Evolutionary conservation across 2,113 vertebrate genomes (phyloP).

Genomic region (Myotis lucifugus): DNA sequence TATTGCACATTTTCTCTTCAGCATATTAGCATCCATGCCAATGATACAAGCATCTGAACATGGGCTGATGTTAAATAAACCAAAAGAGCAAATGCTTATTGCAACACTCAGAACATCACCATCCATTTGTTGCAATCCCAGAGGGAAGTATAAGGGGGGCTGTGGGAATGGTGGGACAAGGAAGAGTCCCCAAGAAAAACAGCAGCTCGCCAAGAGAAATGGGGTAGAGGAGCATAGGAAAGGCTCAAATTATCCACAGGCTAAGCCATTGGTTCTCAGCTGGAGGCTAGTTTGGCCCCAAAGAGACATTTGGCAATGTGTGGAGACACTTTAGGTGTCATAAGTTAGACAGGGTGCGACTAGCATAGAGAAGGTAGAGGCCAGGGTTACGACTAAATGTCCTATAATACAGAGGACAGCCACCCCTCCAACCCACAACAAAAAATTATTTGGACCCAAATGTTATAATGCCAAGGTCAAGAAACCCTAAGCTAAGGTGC

Average conservation of each 20-base stretch:
- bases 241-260: not conserved
- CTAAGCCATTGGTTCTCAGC: not conserved
- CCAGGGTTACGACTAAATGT: not conserved
- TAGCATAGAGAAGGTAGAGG: not conserved
- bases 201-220: not conserved
- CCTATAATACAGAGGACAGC: not conserved
- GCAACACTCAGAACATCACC: not conserved
- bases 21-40: not conserved
- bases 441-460: not conserved
- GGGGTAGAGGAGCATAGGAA: not conserved
- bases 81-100: not conserved
- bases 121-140: not conserved
- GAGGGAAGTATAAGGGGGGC: not conserved
- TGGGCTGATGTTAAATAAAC: not conserved
- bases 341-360: not conserved
- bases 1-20: not conserved
- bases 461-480: not conserved
- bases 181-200: not conserved
- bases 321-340: not conserved
- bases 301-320: not conserved
- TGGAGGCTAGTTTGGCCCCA: not conserved
- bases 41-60: not conserved
- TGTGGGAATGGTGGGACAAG: fast-evolving
- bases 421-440: not conserved
- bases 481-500: not conserved